phyloP scores from a whole-genome alignment of 2,113 vertebrate genomes.

The Apodemus sylvaticus region DNA sequence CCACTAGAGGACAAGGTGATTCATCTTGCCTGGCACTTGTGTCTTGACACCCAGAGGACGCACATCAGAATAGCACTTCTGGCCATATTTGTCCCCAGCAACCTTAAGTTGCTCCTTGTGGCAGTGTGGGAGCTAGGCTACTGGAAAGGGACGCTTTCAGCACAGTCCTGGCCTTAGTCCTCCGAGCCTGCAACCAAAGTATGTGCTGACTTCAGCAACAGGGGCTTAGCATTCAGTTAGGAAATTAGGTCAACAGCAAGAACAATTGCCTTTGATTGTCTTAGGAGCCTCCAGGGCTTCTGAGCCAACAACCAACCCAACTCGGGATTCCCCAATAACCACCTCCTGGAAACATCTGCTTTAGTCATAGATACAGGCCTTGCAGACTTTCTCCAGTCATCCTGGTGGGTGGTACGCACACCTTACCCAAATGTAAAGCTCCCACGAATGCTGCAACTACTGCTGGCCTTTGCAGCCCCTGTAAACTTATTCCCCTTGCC shows the following conservation, averaged over 20 bases:
- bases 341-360: not conserved
- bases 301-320: not conserved
- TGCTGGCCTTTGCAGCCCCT: not conserved
- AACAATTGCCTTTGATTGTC: not conserved
- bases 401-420: not conserved
- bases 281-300: not conserved
- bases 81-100: not conserved
- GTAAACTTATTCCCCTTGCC: not conserved
- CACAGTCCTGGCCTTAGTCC: not conserved
- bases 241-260: not conserved
- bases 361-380: not conserved
- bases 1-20: not conserved
- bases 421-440: not conserved
- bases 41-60: not conserved
- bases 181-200: not conserved
- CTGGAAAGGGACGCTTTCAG: not conserved
- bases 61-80: not conserved
- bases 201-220: not conserved
- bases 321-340: not conserved
- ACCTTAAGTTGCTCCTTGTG: not conserved
- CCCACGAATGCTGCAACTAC: not conserved
- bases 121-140: not conserved
- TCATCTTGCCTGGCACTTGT: not conserved
- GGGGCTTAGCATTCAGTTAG: not conserved
- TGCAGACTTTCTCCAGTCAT: not conserved